Evolutionary conservation across 2,888 invertebrate genomes (phyloP).

Genomic region (Taenaris catops): DNA sequence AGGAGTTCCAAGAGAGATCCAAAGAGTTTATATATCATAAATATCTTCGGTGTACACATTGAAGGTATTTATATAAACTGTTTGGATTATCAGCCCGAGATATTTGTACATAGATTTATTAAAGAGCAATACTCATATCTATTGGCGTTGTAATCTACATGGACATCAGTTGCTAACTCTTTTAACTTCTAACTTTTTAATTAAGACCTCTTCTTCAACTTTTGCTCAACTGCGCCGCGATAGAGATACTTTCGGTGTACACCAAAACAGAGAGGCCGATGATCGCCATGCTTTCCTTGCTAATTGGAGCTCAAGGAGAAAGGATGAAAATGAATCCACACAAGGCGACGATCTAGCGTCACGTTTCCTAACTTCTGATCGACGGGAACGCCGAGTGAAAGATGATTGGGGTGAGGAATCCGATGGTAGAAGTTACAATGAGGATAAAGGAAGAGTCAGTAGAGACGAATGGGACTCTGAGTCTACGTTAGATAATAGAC

Average conservation of each 20-base stretch:
- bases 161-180: no score
- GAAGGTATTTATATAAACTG: no score
- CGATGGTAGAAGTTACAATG: conserved; percentile 50
- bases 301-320: conserved; percentile 68
- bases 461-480: conserved; percentile 75
- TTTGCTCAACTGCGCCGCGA: conserved; percentile 86
- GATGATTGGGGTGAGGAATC: conserved; percentile 72
- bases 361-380: conserved; percentile 61
- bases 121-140: no score
- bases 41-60: no score
- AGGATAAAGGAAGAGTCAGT: conserved; percentile 47
- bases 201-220: conserved; percentile 80
- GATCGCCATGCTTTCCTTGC: conserved; percentile 75
- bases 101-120: no score
- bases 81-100: no score
- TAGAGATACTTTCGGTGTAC: conserved; percentile 86
- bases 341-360: conserved; percentile 60
- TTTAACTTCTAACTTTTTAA: no score
- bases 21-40: no score
- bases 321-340: conserved; percentile 58
- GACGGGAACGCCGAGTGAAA: conserved; percentile 47
- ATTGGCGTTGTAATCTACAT: no score
- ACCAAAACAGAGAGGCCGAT: conserved; percentile 81
- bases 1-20: no score
- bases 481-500: conserved; percentile 53